Evolutionary conservation across 2,113 vertebrate species (phyloP), one percentile per base, ranked within the genome.

Genomic region (Fulmarus glacialis): DNA sequence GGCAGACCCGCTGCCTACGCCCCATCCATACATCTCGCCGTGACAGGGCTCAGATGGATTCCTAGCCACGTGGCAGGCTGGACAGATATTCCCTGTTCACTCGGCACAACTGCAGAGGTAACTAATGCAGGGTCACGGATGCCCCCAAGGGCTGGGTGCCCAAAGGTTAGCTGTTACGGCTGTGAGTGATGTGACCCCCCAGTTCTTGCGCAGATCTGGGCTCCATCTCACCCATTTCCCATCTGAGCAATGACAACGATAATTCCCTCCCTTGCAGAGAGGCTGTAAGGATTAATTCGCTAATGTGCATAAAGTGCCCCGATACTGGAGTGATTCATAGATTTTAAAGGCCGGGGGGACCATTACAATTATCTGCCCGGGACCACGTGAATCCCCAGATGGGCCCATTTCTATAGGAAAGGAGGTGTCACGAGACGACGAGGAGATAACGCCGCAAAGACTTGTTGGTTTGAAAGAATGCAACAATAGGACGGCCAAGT

Each of bases 291-390:
- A 95, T 94, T 93, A 88, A 94, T 94, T 94, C 70, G 7, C 66
- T 94, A 85, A 95, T 82, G 94, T 26, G 90, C 87, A 59, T 47
- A 75, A 96, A 93, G 90, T 93, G 94, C 90, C 80, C 79, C 9
- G 36, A 42, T 45, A 14, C 36, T 2, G 34, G 77, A 82, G 82
- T 88, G 94, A 96, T 91, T 93, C 90, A 93, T 48, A 11, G 92
- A 47, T 23, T 50, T 55, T 36, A 29, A 47, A 56, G 94, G 96
- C 94, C 71, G 26, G 63, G 80, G 91, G 79, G 75, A 82, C 55
- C 92, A 74, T 78, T 60, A 23, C 87, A 92, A 85, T 85, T 82
- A 85, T 52, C 88, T 60, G 17, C 72, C 62, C 15, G 4, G 73
- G 52, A 84, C 91, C 84, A 74, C 56, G 87, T 66, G 75, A 89